Conservation (phyloP, 2,113 vertebrate species). For the Zosterops japonicus region DNA sequence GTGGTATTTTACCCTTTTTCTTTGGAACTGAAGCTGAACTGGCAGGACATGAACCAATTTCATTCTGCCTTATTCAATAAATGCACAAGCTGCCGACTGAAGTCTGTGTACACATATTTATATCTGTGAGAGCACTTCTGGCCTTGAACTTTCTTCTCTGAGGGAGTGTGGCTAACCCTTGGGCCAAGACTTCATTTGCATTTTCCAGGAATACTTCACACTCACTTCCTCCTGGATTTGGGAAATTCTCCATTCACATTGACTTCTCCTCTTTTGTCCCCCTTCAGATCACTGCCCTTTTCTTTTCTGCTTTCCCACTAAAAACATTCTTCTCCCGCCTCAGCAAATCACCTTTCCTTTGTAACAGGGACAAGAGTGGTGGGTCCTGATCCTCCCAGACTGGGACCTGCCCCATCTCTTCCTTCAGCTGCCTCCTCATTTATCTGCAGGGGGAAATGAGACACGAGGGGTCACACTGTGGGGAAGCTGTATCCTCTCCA, state of each 20-base stretch:
- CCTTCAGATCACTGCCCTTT: neutral
- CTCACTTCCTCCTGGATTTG: neutral
- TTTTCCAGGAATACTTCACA: neutral
- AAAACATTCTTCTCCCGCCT: neutral
- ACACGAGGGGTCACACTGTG: accelerated
- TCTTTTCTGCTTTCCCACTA: neutral
- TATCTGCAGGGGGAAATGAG: neutral
- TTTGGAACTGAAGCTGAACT: neutral
- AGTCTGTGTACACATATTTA: neutral
- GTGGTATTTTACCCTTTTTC: neutral
- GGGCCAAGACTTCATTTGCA: neutral
- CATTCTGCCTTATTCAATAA: neutral
- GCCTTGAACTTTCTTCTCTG: neutral
- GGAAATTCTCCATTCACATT: neutral
- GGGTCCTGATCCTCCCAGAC: neutral
- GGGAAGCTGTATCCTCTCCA: neutral
- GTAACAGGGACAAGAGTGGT: neutral
- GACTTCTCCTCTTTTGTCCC: neutral
- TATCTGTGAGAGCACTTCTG: neutral
- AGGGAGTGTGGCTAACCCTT: neutral
- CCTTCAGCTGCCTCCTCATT: neutral
- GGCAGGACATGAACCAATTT: neutral
- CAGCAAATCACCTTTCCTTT: neutral
- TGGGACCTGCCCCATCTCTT: neutral
- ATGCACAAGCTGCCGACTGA: neutral